Base-by-base conservation (phyloP, 2,113 vertebrate species). In the Vicugna pacos region DNA sequence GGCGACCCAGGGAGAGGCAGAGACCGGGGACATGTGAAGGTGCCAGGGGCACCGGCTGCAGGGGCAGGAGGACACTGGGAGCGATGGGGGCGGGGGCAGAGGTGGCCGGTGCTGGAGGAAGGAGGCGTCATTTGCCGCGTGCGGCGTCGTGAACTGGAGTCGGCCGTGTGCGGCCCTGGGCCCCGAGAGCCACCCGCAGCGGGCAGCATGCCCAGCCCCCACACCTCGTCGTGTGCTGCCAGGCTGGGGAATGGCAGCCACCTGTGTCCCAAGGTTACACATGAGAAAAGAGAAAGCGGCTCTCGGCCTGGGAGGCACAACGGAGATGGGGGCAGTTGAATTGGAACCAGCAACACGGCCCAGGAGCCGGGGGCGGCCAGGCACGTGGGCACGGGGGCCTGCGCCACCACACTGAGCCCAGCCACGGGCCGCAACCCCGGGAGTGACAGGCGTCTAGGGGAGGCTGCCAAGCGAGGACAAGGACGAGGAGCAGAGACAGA, bases 341-440 rank as follows among this genome's bases (percentile, higher is more conserved):
- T 22, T 79, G 15, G 58, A 81, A 32, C 28, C 5, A n/a, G 73
- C 65, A 76, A 64, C 5, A 20, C 7, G 69, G 65, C 13, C 60
- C 6, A 0, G 20, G 26, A 42, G 50, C 28, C 35, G 22, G 32
- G n/a, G 58, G 70, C 46, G 19, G 32, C 56, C 48, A 14, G 38
- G 38, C 58, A 5, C 1, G 2, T 42, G 17, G 8, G 11, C 4
- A 6, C 0, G 13, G 50, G 16, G 30, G 13, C 4, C 2, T 13
- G 30, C 17, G 8, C 24, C 50, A 11, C 2, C 28, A 15, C 20
- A 15, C 20, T 5, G 6, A 50, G 20, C 16, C 15, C 19, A 7
- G n/a, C 26, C 3, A 0, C 0, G 12, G 19, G 65, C 24, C 32
- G 5, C 0, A 14, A n/a, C 32, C 14, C 19, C 3, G 4, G 32